Conservation (phyloP, 2,888 invertebrate species). For the Athalia rosae region DNA sequence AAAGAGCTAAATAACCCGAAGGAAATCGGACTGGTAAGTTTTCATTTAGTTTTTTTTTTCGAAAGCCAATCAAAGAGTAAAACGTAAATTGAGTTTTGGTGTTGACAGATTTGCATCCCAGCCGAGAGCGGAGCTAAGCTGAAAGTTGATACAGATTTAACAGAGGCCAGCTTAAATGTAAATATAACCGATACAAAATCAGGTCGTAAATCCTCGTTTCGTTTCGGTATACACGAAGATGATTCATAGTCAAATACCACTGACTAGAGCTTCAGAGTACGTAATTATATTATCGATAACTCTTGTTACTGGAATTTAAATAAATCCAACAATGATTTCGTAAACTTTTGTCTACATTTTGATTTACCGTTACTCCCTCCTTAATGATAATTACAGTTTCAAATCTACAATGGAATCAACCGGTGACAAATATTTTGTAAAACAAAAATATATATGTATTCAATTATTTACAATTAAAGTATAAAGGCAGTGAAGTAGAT, state of each 20-base stretch:
- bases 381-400: not conserved
- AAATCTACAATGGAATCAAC: not conserved
- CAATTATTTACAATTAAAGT: conserved; percentile 37
- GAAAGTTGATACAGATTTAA: conserved; percentile 57
- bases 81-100: conserved; percentile 15
- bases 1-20: conserved; percentile 49
- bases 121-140: conserved; percentile 52
- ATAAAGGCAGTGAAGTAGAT: conserved; percentile 33
- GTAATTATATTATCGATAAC: conserved; percentile 29
- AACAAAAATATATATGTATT: conserved; percentile 38
- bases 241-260: conserved; percentile 49
- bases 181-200: conserved; percentile 54
- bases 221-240: conserved; percentile 57
- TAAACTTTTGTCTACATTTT: not conserved
- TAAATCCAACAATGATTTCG: conserved; percentile 24
- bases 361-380: not conserved
- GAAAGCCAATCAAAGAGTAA: not conserved
- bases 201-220: conserved; percentile 56
- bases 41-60: not conserved
- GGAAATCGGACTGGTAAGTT: conserved; percentile 57
- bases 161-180: conserved; percentile 55
- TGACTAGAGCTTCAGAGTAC: conserved; percentile 27
- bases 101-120: conserved; percentile 52
- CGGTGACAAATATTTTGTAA: not conserved
- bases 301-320: conserved; percentile 21